Evolutionary conservation across 2,888 invertebrate genomes (phyloP).

Genomic region (Sinelater perroti): DNA sequence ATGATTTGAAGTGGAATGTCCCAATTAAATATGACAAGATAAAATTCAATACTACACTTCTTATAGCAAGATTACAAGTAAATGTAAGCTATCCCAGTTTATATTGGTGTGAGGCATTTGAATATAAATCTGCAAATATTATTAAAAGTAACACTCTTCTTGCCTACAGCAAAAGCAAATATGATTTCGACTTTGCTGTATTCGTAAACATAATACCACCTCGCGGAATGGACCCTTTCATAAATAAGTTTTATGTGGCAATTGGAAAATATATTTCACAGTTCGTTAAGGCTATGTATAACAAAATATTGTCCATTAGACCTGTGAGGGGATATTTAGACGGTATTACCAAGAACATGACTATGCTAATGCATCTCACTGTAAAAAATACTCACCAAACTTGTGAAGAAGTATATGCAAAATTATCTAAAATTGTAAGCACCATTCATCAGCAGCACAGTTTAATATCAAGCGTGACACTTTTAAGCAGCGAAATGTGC

Average conservation of each 20-base stretch:
- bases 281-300: not conserved
- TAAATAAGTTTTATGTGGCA: not conserved
- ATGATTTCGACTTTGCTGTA: constrained; percentile 22
- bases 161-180: not conserved
- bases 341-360: not conserved
- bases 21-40: too few species aligned
- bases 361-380: constrained; percentile 18
- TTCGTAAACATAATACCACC: not conserved
- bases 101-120: constrained; percentile 44
- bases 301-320: not conserved
- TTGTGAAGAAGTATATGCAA: not conserved
- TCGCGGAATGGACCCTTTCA: constrained; percentile 15
- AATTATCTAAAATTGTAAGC: not conserved
- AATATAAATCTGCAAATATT: constrained; percentile 19
- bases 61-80: not conserved
- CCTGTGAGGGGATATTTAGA: constrained; percentile 17
- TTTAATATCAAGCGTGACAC: not conserved
- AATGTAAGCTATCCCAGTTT: constrained; percentile 19
- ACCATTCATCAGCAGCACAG: not conserved
- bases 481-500: constrained; percentile 34
- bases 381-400: not conserved
- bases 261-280: not conserved
- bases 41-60: too few species aligned
- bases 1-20: constrained; percentile 15
- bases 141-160: constrained; percentile 36